Evolutionary conservation across 2,888 invertebrate genomes (phyloP).

Genomic region (Andrena camellia): DNA sequence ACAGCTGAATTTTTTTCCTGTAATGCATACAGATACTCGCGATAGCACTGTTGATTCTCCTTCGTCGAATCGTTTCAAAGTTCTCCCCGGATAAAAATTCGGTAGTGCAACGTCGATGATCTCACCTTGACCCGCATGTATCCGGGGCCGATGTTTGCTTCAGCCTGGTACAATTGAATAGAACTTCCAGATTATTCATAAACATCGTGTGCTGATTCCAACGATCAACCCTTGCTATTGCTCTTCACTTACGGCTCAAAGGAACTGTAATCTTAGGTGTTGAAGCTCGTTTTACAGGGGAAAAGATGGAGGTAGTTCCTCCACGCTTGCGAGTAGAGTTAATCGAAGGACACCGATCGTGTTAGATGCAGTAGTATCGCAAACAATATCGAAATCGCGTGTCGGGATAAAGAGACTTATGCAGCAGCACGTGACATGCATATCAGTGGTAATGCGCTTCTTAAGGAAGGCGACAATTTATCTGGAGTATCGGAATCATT

Average conservation of each 20-base stretch:
- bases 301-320: neutral
- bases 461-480: slow-evolving; percentile 31
- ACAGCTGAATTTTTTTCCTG: slow-evolving; percentile 31
- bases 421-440: slow-evolving; percentile 53
- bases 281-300: neutral
- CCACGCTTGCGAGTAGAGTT: neutral
- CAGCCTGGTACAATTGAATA: too few species aligned
- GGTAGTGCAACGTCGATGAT: too few species aligned
- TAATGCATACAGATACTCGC: neutral
- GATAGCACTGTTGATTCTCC: neutral
- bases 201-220: too few species aligned
- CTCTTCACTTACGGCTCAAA: neutral
- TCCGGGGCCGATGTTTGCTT: too few species aligned
- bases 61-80: neutral
- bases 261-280: neutral
- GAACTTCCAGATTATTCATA: too few species aligned
- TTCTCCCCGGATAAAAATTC: too few species aligned
- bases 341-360: neutral
- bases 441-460: slow-evolving; percentile 45
- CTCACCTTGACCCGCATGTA: too few species aligned
- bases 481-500: slow-evolving; percentile 23
- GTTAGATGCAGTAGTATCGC: slow-evolving; percentile 17
- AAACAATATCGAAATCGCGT: slow-evolving; percentile 37
- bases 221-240: too few species aligned
- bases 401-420: slow-evolving; percentile 49